Base-by-base conservation (phyloP, 2,888 invertebrate genomes). In the Drosophila tanythrix region DNA sequence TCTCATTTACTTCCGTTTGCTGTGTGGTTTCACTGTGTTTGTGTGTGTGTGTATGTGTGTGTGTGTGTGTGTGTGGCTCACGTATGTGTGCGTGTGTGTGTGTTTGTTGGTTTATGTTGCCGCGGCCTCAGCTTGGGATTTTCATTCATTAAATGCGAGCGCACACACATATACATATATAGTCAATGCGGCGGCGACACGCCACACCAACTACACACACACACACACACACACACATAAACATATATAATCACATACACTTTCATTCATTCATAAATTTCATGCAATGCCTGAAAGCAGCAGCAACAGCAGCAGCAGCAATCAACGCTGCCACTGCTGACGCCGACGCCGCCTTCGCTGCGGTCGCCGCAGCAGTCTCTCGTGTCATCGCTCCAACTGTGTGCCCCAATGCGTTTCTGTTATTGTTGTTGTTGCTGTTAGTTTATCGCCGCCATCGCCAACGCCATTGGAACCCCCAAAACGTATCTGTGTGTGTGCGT, bases 201-300 rank as follows among this genome's bases (percentile, higher is more conserved):
- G 59, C 76, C 46, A 74, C 53, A 63, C n/a, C 72, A 52, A 52
- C 59, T 62, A 71, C 59, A 69, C 52, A 62, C 55, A 67, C 66
- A 67, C 58, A 74, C 59, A 62, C 31, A 68, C 43, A 55, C 51
- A 65, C 69, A 67, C 40, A 80, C 33, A 61, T 50, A 46, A 21
- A 63, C 43, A 33, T 53, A 69, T 73, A 70, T 70, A 74, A 58
- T 65, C 73, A 79, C 68, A 79, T 66, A 78, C 70, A 74, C 58
- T 75, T 88, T 81, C 78, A 81, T 84, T 83, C 82, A 82, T 85
- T 85, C 85, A 85, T 89, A 85, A 85, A 89, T 89, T 89, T 89
- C 85, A 84, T 84, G 89, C 83, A 79, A 40, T 67, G 76, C 76
- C 65, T 59, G 48, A 53, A 51, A 57, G 65, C 75, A n/a, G 56